Base-by-base conservation (phyloP, 2,888 invertebrate genomes). In the Pinctada fucata region DNA sequence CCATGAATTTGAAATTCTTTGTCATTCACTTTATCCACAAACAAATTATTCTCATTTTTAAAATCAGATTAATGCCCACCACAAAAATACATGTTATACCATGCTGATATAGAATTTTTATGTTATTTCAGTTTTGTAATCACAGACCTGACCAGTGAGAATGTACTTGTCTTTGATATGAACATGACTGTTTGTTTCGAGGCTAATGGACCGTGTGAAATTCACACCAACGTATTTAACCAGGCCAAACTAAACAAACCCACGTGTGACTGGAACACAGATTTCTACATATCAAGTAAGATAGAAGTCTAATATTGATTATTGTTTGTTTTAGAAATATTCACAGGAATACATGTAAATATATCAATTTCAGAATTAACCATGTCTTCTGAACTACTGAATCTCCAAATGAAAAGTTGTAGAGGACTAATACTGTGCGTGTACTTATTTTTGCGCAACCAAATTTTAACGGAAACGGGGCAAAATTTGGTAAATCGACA, bases 231-330 rank as follows among this genome's bases (percentile, higher is more conserved):
- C 10, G 66, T 83, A 2, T 67, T 85, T 52, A 75, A 67, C n/a
- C 71, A 82, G 63, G 79, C 73, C 1, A 82, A 84, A 64, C 51
- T 78, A 47, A 63, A 67, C 10, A 78, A 78, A 48, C 74, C 68
- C 3, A 16, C 48, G 13, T 78, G 78, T 74, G 64, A 78, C 65
- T 78, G 78, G 78, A 69, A 70, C 10, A 74, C 78, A 65, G 74
- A 70, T 45, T 78, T 70, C 52, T 50, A 64, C 13, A 74, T 78
- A 48, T 51, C 67, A 74, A 72, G 78, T 78, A 67, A 31, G 31
- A 31, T 31, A 31, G 31, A 31, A 31, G 0, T 31, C 31, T 31
- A 1, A 31, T 31, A 31, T 3, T 16, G 13, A 2, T 63, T 63
- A 63, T 63, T 63, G 63, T 8, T 1, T 64, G n/a, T 64, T 64